Evolutionary conservation across 2,888 invertebrate species (phyloP).

Genomic region (Pterobdella sp.): DNA sequence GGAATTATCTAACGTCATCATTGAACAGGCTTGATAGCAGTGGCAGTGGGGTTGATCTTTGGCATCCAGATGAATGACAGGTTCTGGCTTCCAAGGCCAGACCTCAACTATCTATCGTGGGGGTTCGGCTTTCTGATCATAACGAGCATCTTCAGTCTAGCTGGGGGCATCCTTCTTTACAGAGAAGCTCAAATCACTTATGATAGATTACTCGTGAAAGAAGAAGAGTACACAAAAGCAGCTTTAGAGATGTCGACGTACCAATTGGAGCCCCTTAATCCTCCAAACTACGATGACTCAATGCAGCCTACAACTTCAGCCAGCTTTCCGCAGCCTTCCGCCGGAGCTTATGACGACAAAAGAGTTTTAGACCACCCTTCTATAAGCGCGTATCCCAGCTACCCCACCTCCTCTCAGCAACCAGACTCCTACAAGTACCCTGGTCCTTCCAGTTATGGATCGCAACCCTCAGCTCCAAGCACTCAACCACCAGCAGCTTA

Average conservation of each 20-base stretch:
- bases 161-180: constrained; percentile 34
- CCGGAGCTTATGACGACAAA: background rate
- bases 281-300: background rate
- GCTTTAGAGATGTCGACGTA: constrained; percentile 35
- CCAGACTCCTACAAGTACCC: too few species aligned
- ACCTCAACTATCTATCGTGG: constrained; percentile 40
- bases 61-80: constrained; percentile 39
- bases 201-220: constrained; percentile 34
- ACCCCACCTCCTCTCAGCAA: background rate
- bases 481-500: too few species aligned
- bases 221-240: constrained; percentile 36
- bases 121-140: constrained; percentile 40
- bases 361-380: background rate
- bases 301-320: background rate
- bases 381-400: background rate
- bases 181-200: constrained; percentile 35
- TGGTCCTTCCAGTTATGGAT: background rate
- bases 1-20: too few species aligned
- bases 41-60: constrained; percentile 36
- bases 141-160: constrained; percentile 33
- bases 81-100: constrained; percentile 41
- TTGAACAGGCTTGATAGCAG: constrained; percentile 37
- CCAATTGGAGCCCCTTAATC: constrained; percentile 26
- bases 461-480: too few species aligned
- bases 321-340: background rate